Evolutionary conservation across 2,113 vertebrate species (phyloP).

Genomic region (Phrynosoma platyrhinos): DNA sequence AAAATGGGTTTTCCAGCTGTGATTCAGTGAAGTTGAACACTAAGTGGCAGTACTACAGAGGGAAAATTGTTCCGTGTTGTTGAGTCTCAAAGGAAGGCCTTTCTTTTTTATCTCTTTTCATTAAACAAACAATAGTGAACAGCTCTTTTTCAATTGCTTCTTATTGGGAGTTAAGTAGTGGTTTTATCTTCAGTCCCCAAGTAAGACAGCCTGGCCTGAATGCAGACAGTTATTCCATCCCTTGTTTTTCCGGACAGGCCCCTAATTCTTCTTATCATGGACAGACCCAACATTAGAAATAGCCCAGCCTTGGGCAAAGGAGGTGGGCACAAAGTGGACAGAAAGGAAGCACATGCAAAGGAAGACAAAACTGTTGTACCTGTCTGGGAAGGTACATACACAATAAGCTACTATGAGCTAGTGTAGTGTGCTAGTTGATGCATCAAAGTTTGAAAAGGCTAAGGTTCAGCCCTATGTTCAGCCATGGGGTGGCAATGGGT

Average conservation of each 20-base stretch:
- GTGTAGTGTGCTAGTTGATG: not conserved
- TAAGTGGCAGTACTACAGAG: conserved; percentile 63
- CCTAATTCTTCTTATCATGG: conserved; percentile 10
- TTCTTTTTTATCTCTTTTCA: conserved; percentile 26
- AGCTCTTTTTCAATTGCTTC: conserved; percentile 40
- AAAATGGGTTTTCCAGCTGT: conserved; percentile 65
- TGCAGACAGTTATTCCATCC: not conserved
- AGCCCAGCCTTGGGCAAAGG: not conserved
- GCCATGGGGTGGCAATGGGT: not conserved
- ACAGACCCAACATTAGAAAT: not conserved
- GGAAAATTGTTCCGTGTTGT: conserved; percentile 47
- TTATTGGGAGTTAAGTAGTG: conserved; percentile 38
- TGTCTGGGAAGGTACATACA: not conserved
- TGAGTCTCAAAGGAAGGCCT: conserved; percentile 39
- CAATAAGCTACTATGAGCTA: not conserved
- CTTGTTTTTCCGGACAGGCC: conserved; percentile 1
- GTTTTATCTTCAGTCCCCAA: conserved; percentile 11
- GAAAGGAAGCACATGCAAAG: not conserved
- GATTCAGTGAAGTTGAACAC: conserved; percentile 66
- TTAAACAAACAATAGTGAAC: conserved; percentile 24
- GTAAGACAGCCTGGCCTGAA: conserved; percentile 15
- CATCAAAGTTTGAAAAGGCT: too few species aligned
- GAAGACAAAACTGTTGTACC: not conserved
- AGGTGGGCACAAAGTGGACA: not conserved
- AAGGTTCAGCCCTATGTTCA: not conserved